Conservation (phyloP, 2,888 invertebrate genomes). For the Odontocolon sp. region DNA sequence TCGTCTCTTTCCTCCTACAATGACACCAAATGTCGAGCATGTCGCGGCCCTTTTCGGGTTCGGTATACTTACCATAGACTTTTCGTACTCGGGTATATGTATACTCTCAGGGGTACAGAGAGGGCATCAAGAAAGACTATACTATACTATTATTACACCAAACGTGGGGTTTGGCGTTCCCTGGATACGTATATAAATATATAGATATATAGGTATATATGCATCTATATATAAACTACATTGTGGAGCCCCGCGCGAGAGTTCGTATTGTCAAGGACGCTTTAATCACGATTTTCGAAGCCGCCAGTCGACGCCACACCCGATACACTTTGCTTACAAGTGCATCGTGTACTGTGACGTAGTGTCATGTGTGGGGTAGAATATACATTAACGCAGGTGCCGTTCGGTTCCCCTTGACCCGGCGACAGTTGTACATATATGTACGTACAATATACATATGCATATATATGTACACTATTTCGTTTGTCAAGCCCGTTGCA, state of each 20-base stretch:
- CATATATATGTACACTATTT: not conserved
- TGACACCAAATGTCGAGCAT: slow-evolving; percentile 79
- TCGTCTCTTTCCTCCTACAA: slow-evolving; percentile 66
- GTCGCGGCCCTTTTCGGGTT: slow-evolving; percentile 45
- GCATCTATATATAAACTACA: slow-evolving; percentile 19
- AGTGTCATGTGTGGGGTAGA: not conserved
- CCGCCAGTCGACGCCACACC: slow-evolving; percentile 53
- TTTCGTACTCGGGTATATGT: not conserved
- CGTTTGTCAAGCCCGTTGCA: not conserved
- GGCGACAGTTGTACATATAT: slow-evolving; percentile 3
- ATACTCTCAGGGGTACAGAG: slow-evolving; percentile 23
- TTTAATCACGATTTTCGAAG: slow-evolving; percentile 67
- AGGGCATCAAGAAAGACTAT: not conserved
- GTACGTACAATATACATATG: not conserved
- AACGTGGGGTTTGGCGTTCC: not conserved
- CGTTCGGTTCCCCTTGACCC: slow-evolving; percentile 33
- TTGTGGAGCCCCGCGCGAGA: slow-evolving; percentile 31
- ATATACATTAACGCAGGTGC: slow-evolving; percentile 63
- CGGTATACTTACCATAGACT: not conserved
- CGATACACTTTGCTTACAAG: slow-evolving; percentile 57
- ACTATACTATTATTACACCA: slow-evolving; percentile 37
- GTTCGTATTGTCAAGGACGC: slow-evolving; percentile 66
- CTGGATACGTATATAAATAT: slow-evolving; percentile 31
- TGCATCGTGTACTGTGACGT: slow-evolving; percentile 16
- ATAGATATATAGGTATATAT: not conserved